phyloP scores from a whole-genome alignment of 2,888 invertebrate genomes.

The Oxycera nigricornis region DNA sequence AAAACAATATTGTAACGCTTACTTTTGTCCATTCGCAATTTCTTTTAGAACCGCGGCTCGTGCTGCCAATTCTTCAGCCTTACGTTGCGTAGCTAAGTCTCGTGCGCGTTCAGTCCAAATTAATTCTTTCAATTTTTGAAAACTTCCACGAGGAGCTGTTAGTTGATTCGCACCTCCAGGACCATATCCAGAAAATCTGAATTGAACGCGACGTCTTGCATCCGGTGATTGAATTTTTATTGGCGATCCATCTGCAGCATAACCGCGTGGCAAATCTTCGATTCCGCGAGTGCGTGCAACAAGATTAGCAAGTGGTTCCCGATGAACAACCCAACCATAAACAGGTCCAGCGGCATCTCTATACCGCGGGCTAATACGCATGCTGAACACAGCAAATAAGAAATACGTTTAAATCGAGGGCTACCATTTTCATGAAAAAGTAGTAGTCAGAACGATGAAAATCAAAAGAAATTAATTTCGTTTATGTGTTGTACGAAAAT shows the following conservation, averaged over 20 bases:
- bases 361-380: conserved; percentile 59
- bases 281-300: conserved; percentile 62
- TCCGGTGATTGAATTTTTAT: conserved; percentile 50
- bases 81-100: conserved; percentile 77
- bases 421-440: too few relatives aligned
- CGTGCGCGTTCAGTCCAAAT: conserved; percentile 79
- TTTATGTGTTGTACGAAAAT: too few relatives aligned
- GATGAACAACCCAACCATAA: conserved; percentile 76
- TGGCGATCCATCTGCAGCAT: conserved; percentile 51
- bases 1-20: conserved; percentile 49
- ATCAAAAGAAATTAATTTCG: too few relatives aligned
- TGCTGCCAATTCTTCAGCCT: conserved; percentile 76
- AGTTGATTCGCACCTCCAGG: conserved; percentile 51
- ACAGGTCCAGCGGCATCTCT: conserved; percentile 66
- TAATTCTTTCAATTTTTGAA: conserved; percentile 81
- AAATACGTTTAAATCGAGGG: too few relatives aligned
- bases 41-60: conserved; percentile 69
- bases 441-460: too few relatives aligned
- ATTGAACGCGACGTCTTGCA: conserved; percentile 46
- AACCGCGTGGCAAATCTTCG: conserved; percentile 63
- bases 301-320: conserved; percentile 68
- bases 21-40: conserved; percentile 68
- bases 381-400: conserved; percentile 56
- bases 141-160: conserved; percentile 62
- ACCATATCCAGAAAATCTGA: conserved; percentile 57